A percentile compares a stretch with the other conserved stretches of the same genome.
These are phyloP conservation scores for Pyralis farinalis DNA, from an alignment of 2,888 invertebrate genomes.

Conservation along the genomic window DNA sequence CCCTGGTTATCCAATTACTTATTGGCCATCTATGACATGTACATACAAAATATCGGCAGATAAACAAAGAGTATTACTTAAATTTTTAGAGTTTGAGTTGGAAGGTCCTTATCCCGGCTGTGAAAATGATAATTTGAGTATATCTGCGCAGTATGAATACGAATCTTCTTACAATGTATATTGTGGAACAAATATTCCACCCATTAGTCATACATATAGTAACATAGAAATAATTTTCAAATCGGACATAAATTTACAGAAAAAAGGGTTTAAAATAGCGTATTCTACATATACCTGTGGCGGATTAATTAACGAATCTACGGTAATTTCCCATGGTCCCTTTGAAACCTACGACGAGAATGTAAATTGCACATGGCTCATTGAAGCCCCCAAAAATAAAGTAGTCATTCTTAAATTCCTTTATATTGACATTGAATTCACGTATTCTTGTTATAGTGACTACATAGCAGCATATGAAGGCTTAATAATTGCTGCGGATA, in stretches of 20 bases:
- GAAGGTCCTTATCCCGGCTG: conserved; percentile 59
- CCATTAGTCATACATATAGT: conserved; percentile 42
- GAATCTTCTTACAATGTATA: conserved; percentile 26
- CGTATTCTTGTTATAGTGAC: conserved; percentile 78
- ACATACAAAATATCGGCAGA: conserved; percentile 79
- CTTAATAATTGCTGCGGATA: conserved; percentile 37
- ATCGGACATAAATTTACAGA: conserved; percentile 78
- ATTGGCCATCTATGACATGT: conserved; percentile 82
- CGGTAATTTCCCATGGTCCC: conserved; percentile 74
- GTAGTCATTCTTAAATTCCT: conserved; percentile 83
- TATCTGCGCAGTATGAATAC: conserved; percentile 32
- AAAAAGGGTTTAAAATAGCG: conserved; percentile 81
- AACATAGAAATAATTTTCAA: conserved; percentile 71
- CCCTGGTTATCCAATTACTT: conserved; percentile 87
- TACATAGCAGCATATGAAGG: conserved; percentile 82
- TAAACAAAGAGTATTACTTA: conserved; percentile 34
- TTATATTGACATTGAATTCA: conserved; percentile 77
- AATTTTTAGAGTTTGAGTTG: conserved; percentile 82
- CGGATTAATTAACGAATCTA: conserved; percentile 83
- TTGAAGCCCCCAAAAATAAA: conserved; percentile 85
- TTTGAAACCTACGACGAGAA: conserved; percentile 68
- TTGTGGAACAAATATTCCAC: conserved; percentile 51
- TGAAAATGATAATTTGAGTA: conserved; percentile 78
- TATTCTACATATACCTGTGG: conserved; percentile 86
- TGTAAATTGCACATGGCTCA: conserved; percentile 88